A percentile compares a stretch with the other conserved stretches of the same genome.
These are phyloP conservation scores for Ctenochaetus hawaiiensis DNA, from an alignment of 2,797 vertebrate species.

Conservation along the genomic window DNA sequence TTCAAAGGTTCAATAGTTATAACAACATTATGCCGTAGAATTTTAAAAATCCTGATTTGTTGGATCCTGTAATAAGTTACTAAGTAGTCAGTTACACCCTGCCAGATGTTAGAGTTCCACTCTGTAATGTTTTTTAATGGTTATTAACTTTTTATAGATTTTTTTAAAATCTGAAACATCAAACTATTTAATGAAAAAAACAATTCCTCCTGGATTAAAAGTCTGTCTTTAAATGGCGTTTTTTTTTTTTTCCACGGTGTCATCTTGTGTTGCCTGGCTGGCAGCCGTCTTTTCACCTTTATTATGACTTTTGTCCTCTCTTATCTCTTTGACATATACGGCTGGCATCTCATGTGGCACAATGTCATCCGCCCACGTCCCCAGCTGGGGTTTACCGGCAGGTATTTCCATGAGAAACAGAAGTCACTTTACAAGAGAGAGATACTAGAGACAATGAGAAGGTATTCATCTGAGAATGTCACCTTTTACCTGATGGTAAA, in stretches of 20 bases:
- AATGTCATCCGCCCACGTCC: slow-evolving; percentile 36
- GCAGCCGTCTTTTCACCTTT: slow-evolving; percentile 47
- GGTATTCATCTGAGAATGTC: slow-evolving; percentile 48
- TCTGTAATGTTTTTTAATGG: slow-evolving; percentile 43
- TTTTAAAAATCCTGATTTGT: slow-evolving; percentile 30
- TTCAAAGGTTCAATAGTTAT: slow-evolving; percentile 18
- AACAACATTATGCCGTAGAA: slow-evolving; percentile 19
- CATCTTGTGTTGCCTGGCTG: slow-evolving; percentile 18
- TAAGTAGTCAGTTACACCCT: slow-evolving; percentile 43
- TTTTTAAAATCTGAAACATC: slow-evolving; percentile 38
- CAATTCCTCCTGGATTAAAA: slow-evolving; percentile 36
- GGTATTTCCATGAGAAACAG: slow-evolving; percentile 38
- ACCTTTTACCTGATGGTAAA: slow-evolving; percentile 32
- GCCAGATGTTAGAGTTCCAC: slow-evolving; percentile 14
- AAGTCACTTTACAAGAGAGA: slow-evolving; percentile 39
- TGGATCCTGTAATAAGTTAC: slow-evolving; percentile 61
- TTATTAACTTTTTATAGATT: slow-evolving; percentile 24
- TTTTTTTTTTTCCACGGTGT: slow-evolving; percentile 30
- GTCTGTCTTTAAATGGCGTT: slow-evolving; percentile 36
- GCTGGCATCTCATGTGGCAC: slow-evolving; percentile 53
- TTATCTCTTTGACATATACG: slow-evolving; percentile 71
- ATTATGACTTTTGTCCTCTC: slow-evolving; percentile 57
- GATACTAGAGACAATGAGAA: slow-evolving; percentile 36
- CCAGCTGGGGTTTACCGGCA: slow-evolving; percentile 20
- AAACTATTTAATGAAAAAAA: slow-evolving; percentile 52